Evolutionary conservation across 2,797 vertebrate genomes (phyloP).

Genomic region (Aulostomus chinensis): DNA sequence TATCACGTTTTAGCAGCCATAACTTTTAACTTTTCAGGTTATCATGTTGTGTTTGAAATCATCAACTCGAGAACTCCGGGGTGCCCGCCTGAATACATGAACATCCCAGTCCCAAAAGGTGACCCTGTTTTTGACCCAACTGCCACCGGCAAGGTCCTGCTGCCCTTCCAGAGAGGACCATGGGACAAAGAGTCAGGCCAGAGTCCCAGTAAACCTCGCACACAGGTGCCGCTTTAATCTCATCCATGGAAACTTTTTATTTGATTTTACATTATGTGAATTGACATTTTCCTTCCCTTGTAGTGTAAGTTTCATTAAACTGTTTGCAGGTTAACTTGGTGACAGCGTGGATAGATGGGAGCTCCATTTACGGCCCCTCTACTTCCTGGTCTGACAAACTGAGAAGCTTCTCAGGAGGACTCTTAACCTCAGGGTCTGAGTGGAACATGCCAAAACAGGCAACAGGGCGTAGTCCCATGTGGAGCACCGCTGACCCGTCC

Average conservation of each 20-base stretch:
- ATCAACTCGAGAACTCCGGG: constrained; percentile 80
- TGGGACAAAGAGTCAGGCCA: constrained; percentile 88
- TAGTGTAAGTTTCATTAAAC: neutral
- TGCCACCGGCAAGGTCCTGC: constrained; percentile 75
- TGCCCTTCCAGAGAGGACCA: constrained; percentile 88
- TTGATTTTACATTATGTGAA: neutral
- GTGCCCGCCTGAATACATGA: constrained; percentile 94
- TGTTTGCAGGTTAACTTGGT: constrained; percentile 84
- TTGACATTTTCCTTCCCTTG: neutral
- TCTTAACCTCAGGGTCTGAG: constrained; percentile 72
- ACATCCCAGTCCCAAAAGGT: constrained; percentile 84
- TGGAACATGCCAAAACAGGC: constrained; percentile 76
- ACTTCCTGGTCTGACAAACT: constrained; percentile 91
- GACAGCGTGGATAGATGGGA: constrained; percentile 95
- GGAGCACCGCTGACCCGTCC: constrained; percentile 87
- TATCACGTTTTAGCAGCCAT: neutral
- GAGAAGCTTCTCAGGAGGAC: constrained; percentile 86
- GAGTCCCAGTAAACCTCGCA: constrained; percentile 92
- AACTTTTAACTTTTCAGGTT: constrained; percentile 74
- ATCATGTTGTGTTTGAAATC: constrained; percentile 88
- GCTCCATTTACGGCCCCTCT: constrained; percentile 93
- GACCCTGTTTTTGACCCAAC: constrained; percentile 86
- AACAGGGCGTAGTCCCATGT: constrained; percentile 78
- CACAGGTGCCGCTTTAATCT: constrained; percentile 72
- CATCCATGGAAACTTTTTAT: neutral